Base-by-base conservation (phyloP, 2,113 vertebrate genomes). In the Manacus vitellinus region DNA sequence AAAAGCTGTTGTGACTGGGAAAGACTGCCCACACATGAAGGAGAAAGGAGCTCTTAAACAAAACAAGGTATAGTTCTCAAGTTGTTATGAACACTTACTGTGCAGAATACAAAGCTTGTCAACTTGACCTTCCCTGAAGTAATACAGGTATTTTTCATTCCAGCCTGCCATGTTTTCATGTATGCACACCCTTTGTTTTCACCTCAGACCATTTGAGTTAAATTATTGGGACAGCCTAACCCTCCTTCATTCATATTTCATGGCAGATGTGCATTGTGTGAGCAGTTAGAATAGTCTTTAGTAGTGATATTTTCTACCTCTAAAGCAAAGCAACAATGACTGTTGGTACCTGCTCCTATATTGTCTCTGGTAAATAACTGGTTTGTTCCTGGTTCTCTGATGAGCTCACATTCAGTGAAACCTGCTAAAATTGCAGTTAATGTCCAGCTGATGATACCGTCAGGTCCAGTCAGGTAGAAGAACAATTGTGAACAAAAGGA, bases 11-110 rank as follows among this genome's bases (percentile, higher is more conserved):
- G 98, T 99, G 98, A 99, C 99, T 66, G 99, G 99, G 94, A 99
- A 99, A 95, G 99, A 99, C 97, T 99, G 99, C 95, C 99, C 99
- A 94, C 99, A 99, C 95, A 99, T 99, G 99, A 99, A 99, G 98
- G 99, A 99, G 97, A 99, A 99, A 97, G 99, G 99, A 97, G 99
- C 99, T 96, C 99, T 99, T 94, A 99, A 99, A 98, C 99, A 99
- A 98, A 99, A 99, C 97, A 99, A 99, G 99, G 99, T 99, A 98
- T 52, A 82, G 21, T 61, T 96, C 95, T 95, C 63, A 58, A 49
- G 65, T 70, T 68, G 10, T 51, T 89, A 28, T 8, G 31, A 55
- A 62, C 35, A 18, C 10, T 6, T 33, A 35, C 11, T 67, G 79
- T 71, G 46, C 59, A 51, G 76, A 61, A 28, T 35, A 33, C 35